Evolutionary conservation across 2,888 invertebrate species (phyloP).

Genomic region (Lasius platythorax): DNA sequence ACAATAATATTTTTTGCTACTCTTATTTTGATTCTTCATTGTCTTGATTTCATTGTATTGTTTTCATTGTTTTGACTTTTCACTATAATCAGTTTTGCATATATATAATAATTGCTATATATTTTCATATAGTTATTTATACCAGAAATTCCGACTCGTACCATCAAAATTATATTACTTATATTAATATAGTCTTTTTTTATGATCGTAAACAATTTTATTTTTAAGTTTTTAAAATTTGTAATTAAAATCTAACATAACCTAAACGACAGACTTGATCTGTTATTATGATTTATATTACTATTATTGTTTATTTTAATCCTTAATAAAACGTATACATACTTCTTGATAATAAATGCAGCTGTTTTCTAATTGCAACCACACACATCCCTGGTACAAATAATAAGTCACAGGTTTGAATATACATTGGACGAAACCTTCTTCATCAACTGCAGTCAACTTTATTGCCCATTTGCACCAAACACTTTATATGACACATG

Average conservation of each 20-base stretch:
- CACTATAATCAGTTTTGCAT: neutral
- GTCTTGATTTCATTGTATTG: too few relatives aligned
- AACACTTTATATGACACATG: neutral
- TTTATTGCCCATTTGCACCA: neutral
- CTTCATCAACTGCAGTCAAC: conserved; percentile 12
- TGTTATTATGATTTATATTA: neutral
- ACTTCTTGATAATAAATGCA: neutral
- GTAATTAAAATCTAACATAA: neutral
- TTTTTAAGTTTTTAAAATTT: neutral
- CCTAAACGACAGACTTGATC: neutral
- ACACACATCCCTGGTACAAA: neutral
- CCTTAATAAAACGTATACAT: neutral
- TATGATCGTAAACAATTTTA: neutral
- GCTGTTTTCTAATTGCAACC: neutral
- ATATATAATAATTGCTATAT: neutral
- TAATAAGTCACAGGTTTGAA: neutral
- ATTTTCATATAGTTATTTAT: neutral
- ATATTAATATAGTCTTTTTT: neutral
- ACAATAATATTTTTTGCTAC: neutral
- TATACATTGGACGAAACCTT: neutral
- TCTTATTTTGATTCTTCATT: conserved; percentile 31
- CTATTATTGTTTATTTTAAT: neutral
- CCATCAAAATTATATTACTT: conserved; percentile 5
- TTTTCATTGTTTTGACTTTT: neutral
- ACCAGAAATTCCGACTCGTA: neutral